Percentiles rank a stretch among this genome's conserved stretches.
These are phyloP conservation scores for Bubo blakistoni DNA, from an alignment of 2,113 vertebrate genomes.

Conservation along the genomic window DNA sequence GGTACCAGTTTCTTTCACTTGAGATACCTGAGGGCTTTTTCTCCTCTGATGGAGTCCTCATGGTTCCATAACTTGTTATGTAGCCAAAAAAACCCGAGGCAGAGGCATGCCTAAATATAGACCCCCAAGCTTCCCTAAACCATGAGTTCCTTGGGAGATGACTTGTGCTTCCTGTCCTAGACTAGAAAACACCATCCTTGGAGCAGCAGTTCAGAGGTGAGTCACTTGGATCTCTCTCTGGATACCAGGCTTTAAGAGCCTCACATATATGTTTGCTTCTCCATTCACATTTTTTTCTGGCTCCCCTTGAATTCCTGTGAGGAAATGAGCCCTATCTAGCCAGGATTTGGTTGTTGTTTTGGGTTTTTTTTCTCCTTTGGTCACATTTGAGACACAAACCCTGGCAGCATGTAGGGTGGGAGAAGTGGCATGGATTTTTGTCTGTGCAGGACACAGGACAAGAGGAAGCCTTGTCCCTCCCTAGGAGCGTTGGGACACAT, in stretches of 20 bases:
- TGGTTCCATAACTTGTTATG: background rate
- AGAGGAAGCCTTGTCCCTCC: background rate
- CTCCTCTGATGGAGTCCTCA: background rate
- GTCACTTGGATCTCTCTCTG: background rate
- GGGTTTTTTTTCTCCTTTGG: background rate
- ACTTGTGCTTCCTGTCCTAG: background rate
- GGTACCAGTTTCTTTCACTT: background rate
- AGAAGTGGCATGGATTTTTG: background rate
- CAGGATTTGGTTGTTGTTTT: background rate
- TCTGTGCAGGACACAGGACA: background rate
- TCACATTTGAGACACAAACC: background rate
- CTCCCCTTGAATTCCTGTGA: background rate
- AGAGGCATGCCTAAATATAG: accelerated
- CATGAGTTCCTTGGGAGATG: background rate
- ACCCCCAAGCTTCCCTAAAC: background rate
- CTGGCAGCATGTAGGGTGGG: background rate
- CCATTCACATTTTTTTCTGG: background rate
- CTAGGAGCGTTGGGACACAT: background rate
- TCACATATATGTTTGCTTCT: background rate
- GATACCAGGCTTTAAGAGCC: background rate
- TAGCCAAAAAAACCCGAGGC: background rate
- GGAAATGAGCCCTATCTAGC: background rate
- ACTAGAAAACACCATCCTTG: background rate
- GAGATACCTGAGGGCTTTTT: background rate
- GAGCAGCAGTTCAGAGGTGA: background rate